Percentiles rank a stretch among this genome's conserved stretches.
phyloP scores from a whole-genome alignment of 2,888 invertebrate species.

The Polydrusus cervinus region DNA sequence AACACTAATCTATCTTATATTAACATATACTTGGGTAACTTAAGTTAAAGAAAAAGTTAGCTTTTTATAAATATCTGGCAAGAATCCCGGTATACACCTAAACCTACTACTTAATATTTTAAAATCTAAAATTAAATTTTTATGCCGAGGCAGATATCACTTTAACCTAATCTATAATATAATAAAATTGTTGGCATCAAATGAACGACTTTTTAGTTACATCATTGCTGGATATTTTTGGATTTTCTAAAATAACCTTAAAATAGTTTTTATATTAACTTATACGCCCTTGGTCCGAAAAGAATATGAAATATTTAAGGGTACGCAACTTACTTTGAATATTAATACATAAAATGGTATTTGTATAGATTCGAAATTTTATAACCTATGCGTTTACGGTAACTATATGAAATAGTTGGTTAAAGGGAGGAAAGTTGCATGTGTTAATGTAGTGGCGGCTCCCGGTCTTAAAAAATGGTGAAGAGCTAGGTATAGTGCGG shows the following conservation, averaged over 20 bases:
- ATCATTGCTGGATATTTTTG: conserved; percentile 4
- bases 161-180: neutral
- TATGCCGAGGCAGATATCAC: neutral
- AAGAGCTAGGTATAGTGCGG: no score
- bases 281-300: neutral
- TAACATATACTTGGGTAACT: neutral
- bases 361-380: no score
- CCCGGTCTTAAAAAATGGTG: no score
- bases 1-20: no score
- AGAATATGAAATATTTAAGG: no score
- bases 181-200: conserved; percentile 4
- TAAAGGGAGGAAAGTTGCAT: no score
- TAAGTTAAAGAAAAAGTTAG: neutral
- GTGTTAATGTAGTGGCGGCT: no score
- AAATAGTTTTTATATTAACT: neutral
- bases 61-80: neutral
- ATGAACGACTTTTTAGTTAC: neutral
- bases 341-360: no score
- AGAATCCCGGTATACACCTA: neutral
- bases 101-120: neutral
- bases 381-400: no score
- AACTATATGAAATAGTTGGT: no score
- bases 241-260: neutral
- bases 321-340: no score
- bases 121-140: conserved; percentile 5